Evolutionary conservation across 2,888 invertebrate genomes (phyloP).

Genomic region (Lasioglossum lativentre): DNA sequence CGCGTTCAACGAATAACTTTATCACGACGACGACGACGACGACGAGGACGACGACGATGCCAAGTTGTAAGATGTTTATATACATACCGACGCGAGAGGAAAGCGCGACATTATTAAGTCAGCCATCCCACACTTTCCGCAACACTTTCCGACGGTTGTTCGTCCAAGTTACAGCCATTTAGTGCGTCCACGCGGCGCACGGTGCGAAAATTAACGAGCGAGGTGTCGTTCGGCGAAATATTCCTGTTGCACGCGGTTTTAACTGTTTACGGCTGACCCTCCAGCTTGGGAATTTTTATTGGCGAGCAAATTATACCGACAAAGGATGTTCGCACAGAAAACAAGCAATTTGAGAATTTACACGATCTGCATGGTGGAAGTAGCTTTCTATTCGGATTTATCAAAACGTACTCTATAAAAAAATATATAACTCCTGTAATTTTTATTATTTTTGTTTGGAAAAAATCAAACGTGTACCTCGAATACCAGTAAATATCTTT

Average conservation of each 20-base stretch:
- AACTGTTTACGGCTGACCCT: neutral
- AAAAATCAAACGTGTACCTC: too few species aligned
- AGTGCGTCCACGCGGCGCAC: neutral
- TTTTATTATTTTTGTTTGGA: too few species aligned
- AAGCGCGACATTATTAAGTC: constrained; percentile 33
- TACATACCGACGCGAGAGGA: neutral
- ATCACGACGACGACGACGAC: neutral
- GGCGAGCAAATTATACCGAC: neutral
- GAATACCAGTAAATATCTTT: too few species aligned
- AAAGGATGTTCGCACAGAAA: too few species aligned
- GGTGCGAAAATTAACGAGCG: constrained; percentile 35
- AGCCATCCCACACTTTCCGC: constrained; percentile 2
- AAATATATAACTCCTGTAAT: too few species aligned
- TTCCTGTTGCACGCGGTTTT: neutral
- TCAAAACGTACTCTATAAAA: too few species aligned
- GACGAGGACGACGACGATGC: neutral
- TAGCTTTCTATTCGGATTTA: too few species aligned
- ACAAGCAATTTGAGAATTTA: too few species aligned
- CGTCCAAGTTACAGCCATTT: constrained; percentile 21
- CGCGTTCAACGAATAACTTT: constrained; percentile 2
- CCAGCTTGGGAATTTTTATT: constrained; percentile 5
- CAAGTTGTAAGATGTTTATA: constrained; percentile 13
- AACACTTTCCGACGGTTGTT: constrained; percentile 11
- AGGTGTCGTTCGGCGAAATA: constrained; percentile 5
- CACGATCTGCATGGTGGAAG: too few species aligned